Evolutionary conservation across 2,888 invertebrate genomes (phyloP).

Genomic region (Lepetodrilus schrolli): DNA sequence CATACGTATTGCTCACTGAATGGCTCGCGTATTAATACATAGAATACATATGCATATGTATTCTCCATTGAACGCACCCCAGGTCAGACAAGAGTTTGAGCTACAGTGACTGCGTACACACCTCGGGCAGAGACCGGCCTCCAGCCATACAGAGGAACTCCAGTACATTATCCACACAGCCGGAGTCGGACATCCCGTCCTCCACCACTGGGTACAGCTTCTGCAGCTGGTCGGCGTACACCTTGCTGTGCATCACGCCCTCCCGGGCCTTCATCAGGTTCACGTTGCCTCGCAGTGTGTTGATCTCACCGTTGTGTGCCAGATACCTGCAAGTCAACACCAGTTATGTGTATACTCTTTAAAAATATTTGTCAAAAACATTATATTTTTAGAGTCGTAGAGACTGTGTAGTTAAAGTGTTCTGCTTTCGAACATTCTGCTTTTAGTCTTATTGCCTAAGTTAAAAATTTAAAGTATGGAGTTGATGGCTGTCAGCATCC

Average conservation of each 20-base stretch:
- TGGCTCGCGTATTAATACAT: too few relatives aligned
- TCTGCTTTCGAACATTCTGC: too few relatives aligned
- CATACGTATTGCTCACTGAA: not conserved
- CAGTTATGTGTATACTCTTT: too few relatives aligned
- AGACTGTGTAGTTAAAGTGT: too few relatives aligned
- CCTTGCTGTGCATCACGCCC: conserved; percentile 93
- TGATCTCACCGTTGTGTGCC: conserved; percentile 99
- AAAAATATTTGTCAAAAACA: too few relatives aligned
- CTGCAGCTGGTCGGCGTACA: conserved; percentile 88
- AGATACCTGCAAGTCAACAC: conserved; percentile 88
- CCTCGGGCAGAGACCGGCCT: conserved; percentile 89
- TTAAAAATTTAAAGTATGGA: too few relatives aligned
- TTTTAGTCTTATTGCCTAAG: too few relatives aligned
- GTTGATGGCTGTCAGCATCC: too few relatives aligned
- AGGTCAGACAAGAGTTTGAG: too few relatives aligned
- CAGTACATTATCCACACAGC: conserved; percentile 96
- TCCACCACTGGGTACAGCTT: conserved; percentile 97
- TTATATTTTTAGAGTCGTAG: too few relatives aligned
- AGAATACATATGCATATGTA: too few relatives aligned
- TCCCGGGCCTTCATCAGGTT: conserved; percentile 99
- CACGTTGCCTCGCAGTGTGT: conserved; percentile 97
- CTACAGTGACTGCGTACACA: conserved; percentile 56
- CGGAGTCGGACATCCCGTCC: conserved; percentile 97
- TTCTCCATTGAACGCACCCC: too few relatives aligned
- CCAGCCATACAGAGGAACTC: conserved; percentile 97